phyloP scores from a whole-genome alignment of 2,113 vertebrate genomes.

The Toxotes jaculatrix region DNA sequence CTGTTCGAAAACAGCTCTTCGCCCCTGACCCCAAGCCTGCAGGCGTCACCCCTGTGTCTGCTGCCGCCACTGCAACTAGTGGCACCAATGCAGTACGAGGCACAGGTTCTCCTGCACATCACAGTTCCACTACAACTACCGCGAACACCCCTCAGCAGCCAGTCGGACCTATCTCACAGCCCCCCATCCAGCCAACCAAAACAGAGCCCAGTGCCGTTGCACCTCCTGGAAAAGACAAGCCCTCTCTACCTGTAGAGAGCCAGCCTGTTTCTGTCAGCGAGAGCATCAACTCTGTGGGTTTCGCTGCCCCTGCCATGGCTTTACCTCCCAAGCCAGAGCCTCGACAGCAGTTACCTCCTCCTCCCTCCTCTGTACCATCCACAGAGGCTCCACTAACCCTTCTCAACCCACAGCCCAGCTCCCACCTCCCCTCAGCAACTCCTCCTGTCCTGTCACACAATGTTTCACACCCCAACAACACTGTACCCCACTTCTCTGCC shows the following conservation, averaged over 20 bases:
- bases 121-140: constrained; percentile 74
- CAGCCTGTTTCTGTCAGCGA: constrained; percentile 67
- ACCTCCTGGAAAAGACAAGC: constrained; percentile 89
- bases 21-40: constrained; percentile 87
- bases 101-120: constrained; percentile 77
- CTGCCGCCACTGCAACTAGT: constrained; percentile 84
- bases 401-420: constrained; percentile 86
- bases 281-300: constrained; percentile 78
- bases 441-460: constrained; percentile 84
- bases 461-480: constrained; percentile 86
- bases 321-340: constrained; percentile 83
- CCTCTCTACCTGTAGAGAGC: constrained; percentile 60
- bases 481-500: constrained; percentile 93
- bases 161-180: constrained; percentile 78
- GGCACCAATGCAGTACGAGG: constrained; percentile 71
- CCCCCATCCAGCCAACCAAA: constrained; percentile 76
- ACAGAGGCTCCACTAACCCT: constrained; percentile 72
- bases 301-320: constrained; percentile 76
- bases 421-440: constrained; percentile 84
- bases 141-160: constrained; percentile 85
- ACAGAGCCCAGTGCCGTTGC: constrained; percentile 84
- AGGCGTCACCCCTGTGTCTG: constrained; percentile 77
- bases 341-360: constrained; percentile 86
- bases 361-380: constrained; percentile 84
- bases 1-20: constrained; percentile 95